Evolutionary conservation across 92 coral and sea anemone genomes (phyloP).

Genomic region (Epizoanthus ramosus): DNA sequence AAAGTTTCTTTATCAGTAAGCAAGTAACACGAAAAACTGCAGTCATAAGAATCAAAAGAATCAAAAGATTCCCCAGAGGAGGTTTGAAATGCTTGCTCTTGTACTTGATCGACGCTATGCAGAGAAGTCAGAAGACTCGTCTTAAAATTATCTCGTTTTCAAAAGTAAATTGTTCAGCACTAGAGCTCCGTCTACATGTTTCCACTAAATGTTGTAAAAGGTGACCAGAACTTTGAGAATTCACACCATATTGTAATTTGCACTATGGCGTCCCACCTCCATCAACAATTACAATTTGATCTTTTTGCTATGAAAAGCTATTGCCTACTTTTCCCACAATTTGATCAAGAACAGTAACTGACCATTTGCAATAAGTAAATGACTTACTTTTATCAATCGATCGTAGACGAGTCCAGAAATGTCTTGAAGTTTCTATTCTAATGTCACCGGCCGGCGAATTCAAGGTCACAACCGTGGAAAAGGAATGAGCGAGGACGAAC

Average conservation of each 20-base stretch:
- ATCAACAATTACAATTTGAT: conserved; percentile 8
- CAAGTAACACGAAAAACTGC: background rate
- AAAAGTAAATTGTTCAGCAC: background rate
- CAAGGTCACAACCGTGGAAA: conserved; percentile 53
- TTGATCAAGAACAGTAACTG: background rate
- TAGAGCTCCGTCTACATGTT: background rate
- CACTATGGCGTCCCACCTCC: conserved; percentile 42
- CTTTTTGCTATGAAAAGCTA: background rate
- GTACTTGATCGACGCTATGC: no score
- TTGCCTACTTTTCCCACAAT: background rate
- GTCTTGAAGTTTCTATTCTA: background rate
- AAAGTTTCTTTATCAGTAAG: background rate
- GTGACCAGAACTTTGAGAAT: conserved; percentile 4
- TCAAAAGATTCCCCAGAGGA: background rate
- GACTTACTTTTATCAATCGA: conserved; percentile 23
- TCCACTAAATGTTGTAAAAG: background rate
- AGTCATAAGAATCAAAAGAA: background rate
- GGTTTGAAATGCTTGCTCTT: no score
- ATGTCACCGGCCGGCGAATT: background rate
- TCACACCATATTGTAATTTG: background rate
- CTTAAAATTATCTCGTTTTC: background rate
- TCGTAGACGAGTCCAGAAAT: conserved; percentile 16
- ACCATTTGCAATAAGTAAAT: background rate
- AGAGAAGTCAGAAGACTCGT: no score
- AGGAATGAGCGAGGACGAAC: conserved; percentile 30